These are phyloP conservation scores for Automeris io DNA, from an alignment of 2,888 invertebrate species.

Conservation along the genomic window DNA sequence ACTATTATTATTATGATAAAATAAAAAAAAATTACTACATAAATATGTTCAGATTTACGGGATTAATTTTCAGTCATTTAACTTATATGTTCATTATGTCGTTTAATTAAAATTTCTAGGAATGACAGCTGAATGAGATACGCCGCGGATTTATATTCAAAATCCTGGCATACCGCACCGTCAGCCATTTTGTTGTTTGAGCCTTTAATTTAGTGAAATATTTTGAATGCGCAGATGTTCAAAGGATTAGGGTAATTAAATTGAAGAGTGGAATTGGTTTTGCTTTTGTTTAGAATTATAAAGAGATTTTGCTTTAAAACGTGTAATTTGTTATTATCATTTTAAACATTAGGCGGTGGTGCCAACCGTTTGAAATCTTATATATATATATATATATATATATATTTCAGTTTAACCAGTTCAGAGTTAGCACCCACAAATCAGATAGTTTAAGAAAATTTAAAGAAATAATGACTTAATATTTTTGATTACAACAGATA, in stretches of 20 bases:
- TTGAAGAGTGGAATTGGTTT: constrained; percentile 13
- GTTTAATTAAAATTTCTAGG: constrained; percentile 9
- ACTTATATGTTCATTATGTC: constrained; percentile 44
- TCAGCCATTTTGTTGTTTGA: constrained; percentile 21
- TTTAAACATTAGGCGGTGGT: background rate
- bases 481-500: too few species aligned
- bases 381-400: too few species aligned
- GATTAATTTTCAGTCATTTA: too few species aligned
- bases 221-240: constrained; percentile 20
- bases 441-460: too few species aligned
- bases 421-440: too few species aligned
- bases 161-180: constrained; percentile 8
- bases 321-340: background rate
- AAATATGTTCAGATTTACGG: too few species aligned
- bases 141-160: constrained; percentile 19
- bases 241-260: constrained; percentile 14
- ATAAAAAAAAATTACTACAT: too few species aligned
- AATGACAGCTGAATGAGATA: constrained; percentile 19
- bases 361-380: too few species aligned
- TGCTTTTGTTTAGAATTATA: background rate
- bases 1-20: too few species aligned
- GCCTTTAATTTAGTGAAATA: constrained; percentile 31
- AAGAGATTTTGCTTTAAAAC: background rate
- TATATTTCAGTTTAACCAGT: too few species aligned
- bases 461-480: too few species aligned